Percentiles rank a stretch among this genome's conserved stretches.
Conservation (phyloP, 2,113 vertebrate genomes). For the Xenopus tropicalis region DNA sequence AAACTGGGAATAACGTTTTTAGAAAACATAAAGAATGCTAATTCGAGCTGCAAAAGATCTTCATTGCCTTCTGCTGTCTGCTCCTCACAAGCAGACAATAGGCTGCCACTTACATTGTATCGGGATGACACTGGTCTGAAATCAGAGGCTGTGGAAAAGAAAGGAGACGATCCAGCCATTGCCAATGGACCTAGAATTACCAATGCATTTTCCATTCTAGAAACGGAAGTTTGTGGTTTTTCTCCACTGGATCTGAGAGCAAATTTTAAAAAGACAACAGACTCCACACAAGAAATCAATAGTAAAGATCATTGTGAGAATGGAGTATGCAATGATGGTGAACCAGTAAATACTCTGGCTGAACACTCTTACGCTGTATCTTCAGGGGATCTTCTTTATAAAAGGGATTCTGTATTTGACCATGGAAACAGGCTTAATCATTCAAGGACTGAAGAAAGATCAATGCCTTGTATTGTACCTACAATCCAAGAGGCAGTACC, state of each 20-base stretch:
- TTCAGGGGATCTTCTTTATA: conserved; percentile 57
- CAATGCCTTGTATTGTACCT: conserved; percentile 4
- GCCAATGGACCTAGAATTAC: conserved; percentile 90
- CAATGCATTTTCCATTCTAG: conserved; percentile 95
- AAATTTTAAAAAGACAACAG: conserved; percentile 74
- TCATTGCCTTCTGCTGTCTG: conserved; percentile 30
- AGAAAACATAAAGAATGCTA: conserved; percentile 70
- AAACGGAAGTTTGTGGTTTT: conserved; percentile 81
- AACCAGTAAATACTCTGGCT: conserved; percentile 77
- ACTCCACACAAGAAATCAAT: conserved; percentile 58
- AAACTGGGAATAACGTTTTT: conserved; percentile 93
- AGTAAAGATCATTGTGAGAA: conserved; percentile 57
- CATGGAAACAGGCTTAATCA: conserved; percentile 46
- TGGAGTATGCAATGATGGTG: conserved; percentile 62
- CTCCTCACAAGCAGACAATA: conserved; percentile 34
- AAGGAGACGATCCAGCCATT: conserved; percentile 75
- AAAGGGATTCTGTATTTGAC: conserved; percentile 52
- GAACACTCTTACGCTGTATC: conserved; percentile 92
- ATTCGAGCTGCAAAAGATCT: conserved; percentile 50
- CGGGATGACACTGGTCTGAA: conserved; percentile 49
- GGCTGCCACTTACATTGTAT: conserved; percentile 28
- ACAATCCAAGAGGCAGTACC: not conserved
- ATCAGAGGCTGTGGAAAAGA: conserved; percentile 65
- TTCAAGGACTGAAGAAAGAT: conserved; percentile 48
- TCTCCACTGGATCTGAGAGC: conserved; percentile 78